Evolutionary conservation across 2,113 vertebrate species (phyloP), one percentile per base, ranked within the genome.

Genomic region (Riparia riparia): DNA sequence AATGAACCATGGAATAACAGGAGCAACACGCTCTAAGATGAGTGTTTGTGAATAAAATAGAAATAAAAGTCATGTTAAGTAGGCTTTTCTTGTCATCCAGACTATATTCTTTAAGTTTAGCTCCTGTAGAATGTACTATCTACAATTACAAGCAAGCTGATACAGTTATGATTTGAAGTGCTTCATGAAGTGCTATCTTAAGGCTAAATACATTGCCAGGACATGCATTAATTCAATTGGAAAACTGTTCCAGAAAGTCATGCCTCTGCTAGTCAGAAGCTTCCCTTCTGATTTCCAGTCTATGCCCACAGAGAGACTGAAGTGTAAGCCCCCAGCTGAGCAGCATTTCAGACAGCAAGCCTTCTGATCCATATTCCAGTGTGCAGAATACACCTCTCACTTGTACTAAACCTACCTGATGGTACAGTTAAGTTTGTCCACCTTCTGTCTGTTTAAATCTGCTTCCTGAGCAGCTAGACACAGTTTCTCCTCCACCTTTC

Each of bases 391-490:
- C 19, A n/a, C 31, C 32, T 61, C 86, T 50, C 57, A n/a, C 73
- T 66, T 44, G 39, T 1, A 64, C 28, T 57, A 10, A 44, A 95
- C 94, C 88, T 96, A 99, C 99, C 98, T 97, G 95, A 99, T 92
- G n/a, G 98, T 97, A 61, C 93, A 89, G 0, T 97, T 98, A 51
- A 99, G 98, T 64, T 98, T 97, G 25, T 94, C 69, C 85, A 98
- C 97, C 84, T 98, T 98, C 82, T 97, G 95, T 28, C 96, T 98
- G 90, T 98, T 98, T 85, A 98, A 94, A 97, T 97, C 93, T 94
- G 97, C 91, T 70, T 98, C 98, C 91, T 95, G 96, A 56, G 90
- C 97, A 82, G 97, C 97, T 79, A 96, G 80, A 90, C 78, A 28
- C 42, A 97, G 90, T 19, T 98, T 98, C 90, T 97, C 97, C 86